phyloP scores from a whole-genome alignment of 2,113 vertebrate species.

The Perca schrenkii region DNA sequence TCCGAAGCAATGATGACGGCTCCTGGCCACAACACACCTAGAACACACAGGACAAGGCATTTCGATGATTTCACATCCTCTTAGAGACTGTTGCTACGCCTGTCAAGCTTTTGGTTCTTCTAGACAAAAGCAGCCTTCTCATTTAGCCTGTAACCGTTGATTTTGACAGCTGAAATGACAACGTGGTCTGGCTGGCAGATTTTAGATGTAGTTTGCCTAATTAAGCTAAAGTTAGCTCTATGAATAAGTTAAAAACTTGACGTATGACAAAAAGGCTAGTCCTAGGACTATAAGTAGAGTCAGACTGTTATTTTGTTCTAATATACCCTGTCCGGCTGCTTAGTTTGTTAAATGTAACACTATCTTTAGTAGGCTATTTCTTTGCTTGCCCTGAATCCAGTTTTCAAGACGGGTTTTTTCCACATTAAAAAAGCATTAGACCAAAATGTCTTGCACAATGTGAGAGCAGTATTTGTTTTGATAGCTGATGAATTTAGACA shows the following conservation, averaged over 20 bases:
- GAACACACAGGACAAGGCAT: constrained; percentile 8
- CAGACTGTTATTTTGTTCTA: neutral
- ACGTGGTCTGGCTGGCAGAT: neutral
- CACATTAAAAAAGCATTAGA: constrained; percentile 46
- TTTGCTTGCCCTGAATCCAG: neutral
- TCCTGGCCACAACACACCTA: constrained; percentile 83
- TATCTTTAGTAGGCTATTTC: neutral
- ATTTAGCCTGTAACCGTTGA: too few relatives aligned
- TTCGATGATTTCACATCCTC: neutral
- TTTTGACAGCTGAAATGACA: too few relatives aligned
- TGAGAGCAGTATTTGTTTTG: constrained; percentile 43
- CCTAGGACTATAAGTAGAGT: neutral
- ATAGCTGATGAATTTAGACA: constrained; percentile 31
- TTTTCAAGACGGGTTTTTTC: neutral
- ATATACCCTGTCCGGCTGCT: neutral
- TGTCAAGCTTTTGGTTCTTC: neutral
- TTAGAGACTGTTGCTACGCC: neutral
- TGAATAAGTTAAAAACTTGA: neutral
- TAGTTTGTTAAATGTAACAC: neutral
- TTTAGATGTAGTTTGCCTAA: neutral
- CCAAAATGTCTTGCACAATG: constrained; percentile 4
- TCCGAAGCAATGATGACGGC: constrained; percentile 99
- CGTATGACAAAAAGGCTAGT: neutral
- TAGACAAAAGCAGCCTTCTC: too few relatives aligned
- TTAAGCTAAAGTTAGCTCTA: neutral